Percentiles rank a stretch among this genome's conserved stretches.
Evolutionary conservation across 2,113 vertebrate genomes (phyloP).

Genomic region (Gavia stellata): DNA sequence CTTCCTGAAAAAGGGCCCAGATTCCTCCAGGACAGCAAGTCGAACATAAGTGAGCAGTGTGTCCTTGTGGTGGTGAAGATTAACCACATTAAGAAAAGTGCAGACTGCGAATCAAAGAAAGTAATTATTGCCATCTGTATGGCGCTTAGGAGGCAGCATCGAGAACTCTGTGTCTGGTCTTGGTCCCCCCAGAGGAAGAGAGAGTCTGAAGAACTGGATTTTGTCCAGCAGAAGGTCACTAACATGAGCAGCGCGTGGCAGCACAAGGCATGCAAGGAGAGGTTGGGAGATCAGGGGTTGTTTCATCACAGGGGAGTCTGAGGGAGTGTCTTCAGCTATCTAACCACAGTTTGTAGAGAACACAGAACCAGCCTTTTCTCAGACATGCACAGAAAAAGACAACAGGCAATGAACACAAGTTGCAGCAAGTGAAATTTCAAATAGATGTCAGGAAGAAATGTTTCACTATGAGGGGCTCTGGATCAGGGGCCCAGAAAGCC

Average conservation of each 20-base stretch:
- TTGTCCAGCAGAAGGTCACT: not conserved
- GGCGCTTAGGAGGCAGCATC: not conserved
- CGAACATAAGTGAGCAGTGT: not conserved
- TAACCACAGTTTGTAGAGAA: not conserved
- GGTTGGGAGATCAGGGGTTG: not conserved
- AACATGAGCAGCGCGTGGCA: not conserved
- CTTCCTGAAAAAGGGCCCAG: not conserved
- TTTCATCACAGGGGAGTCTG: not conserved
- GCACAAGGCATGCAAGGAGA: not conserved
- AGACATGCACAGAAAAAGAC: accelerated
- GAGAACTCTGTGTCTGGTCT: not conserved
- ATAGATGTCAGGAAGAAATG: not conserved
- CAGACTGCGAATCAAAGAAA: not conserved
- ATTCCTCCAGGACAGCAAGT: not conserved
- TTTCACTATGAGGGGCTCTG: not conserved
- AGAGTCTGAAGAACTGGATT: not conserved
- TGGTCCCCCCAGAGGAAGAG: not conserved
- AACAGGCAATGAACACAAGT: not conserved
- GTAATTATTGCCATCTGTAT: not conserved
- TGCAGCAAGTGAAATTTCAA: not conserved
- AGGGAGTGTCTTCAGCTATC: not conserved
- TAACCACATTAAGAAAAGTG: not conserved
- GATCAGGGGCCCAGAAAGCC: not conserved
- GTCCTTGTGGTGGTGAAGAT: not conserved
- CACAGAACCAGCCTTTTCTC: not conserved